Percentiles rank a stretch among this genome's conserved stretches.
These are phyloP conservation scores for Scomber scombrus DNA, from an alignment of 2,113 vertebrate genomes.

Conservation along the genomic window DNA sequence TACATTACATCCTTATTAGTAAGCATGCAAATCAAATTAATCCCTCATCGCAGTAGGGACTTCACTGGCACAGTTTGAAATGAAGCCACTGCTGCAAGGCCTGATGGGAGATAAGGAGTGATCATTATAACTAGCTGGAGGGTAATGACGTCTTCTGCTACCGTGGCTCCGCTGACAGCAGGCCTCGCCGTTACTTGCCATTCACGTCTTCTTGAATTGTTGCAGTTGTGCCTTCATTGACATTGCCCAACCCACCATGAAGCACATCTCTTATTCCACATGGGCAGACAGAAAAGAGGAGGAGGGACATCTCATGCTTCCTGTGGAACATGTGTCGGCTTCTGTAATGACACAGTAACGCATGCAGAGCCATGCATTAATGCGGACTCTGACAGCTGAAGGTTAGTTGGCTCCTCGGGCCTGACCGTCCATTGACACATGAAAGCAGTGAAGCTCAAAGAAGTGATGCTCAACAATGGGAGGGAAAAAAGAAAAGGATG, in stretches of 20 bases:
- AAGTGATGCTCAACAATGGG: slow-evolving; percentile 13
- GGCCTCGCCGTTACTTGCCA: slow-evolving; percentile 34
- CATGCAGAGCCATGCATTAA: slow-evolving; percentile 42
- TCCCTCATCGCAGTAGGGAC: slow-evolving; percentile 30
- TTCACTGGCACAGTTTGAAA: slow-evolving; percentile 37
- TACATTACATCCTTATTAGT: slow-evolving; percentile 69
- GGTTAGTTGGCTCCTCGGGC: slow-evolving; percentile 49
- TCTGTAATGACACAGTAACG: slow-evolving; percentile 42
- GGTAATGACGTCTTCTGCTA: slow-evolving; percentile 36
- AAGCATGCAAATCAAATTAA: slow-evolving; percentile 72
- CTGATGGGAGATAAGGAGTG: slow-evolving; percentile 21
- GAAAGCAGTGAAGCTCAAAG: slow-evolving; percentile 9
- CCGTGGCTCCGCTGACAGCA: slow-evolving; percentile 12
- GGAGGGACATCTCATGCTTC: slow-evolving; percentile 24
- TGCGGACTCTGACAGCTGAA: slow-evolving; percentile 58
- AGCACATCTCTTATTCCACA: slow-evolving; percentile 65
- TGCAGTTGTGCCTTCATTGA: slow-evolving; percentile 38
- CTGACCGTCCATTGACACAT: slow-evolving; percentile 26
- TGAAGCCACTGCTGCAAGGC: slow-evolving; percentile 26
- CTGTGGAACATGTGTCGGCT: slow-evolving; percentile 44
- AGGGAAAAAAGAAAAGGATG: slow-evolving; percentile 7
- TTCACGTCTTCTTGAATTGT: slow-evolving; percentile 35
- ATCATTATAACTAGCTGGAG: slow-evolving; percentile 35
- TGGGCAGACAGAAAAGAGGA: slow-evolving; percentile 45
- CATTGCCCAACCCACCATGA: slow-evolving; percentile 56